Percentiles rank a stretch among this genome's conserved stretches.
Conservation (phyloP, 2,797 vertebrate genomes). For the Telmatherina bonti region DNA sequence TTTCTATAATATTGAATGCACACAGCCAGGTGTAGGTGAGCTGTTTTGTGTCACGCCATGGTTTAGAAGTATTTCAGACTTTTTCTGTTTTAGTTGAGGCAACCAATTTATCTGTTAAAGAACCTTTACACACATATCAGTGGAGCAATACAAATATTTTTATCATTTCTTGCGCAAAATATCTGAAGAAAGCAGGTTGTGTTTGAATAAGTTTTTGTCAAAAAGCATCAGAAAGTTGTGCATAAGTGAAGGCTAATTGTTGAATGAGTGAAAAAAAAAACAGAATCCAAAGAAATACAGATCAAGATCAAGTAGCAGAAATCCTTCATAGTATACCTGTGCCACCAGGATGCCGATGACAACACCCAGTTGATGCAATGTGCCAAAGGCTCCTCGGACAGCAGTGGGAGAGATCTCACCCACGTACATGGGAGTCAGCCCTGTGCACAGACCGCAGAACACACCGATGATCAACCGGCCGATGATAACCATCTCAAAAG, state of each 20-base stretch:
- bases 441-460: conserved; percentile 93
- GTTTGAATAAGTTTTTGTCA: neutral
- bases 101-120: neutral
- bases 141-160: neutral
- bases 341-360: conserved; percentile 96
- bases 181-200: neutral
- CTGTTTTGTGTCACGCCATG: neutral
- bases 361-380: conserved; percentile 94
- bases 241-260: neutral
- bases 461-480: conserved; percentile 90
- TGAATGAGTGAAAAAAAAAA: neutral
- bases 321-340: conserved; percentile 83
- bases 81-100: neutral
- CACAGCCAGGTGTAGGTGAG: neutral
- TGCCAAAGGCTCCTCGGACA: conserved; percentile 92
- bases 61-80: neutral
- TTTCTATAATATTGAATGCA: neutral
- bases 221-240: neutral
- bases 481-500: conserved; percentile 90
- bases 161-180: neutral
- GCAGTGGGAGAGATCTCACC: conserved; percentile 91
- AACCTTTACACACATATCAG: neutral
- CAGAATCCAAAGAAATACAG: neutral
- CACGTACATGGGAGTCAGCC: conserved; percentile 95
- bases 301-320: neutral